These are phyloP conservation scores for Tachysurus fulvidraco DNA, from an alignment of 2,113 vertebrate species.

Conservation along the genomic window DNA sequence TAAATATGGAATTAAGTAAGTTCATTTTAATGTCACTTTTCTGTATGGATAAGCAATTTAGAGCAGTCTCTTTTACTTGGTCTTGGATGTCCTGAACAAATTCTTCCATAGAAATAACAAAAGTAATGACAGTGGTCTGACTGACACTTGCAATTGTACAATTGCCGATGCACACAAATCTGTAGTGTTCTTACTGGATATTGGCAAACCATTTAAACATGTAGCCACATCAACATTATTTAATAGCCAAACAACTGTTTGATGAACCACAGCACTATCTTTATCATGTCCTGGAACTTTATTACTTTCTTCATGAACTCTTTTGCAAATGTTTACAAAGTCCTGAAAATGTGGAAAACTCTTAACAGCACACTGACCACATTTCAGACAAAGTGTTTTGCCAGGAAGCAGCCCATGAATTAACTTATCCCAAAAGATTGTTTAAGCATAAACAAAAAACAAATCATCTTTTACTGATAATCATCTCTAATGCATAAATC, in stretches of 20 bases:
- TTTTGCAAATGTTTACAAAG: slow-evolving; percentile 33
- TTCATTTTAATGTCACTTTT: slow-evolving; percentile 23
- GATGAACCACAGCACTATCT: neutral
- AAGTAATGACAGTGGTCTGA: slow-evolving; percentile 43
- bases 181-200: slow-evolving; percentile 26
- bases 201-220: slow-evolving; percentile 1
- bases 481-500: neutral
- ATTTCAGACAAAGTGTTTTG: slow-evolving; percentile 26
- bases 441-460: slow-evolving; percentile 12
- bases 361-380: slow-evolving; percentile 29
- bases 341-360: slow-evolving; percentile 37
- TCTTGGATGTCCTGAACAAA: slow-evolving; percentile 43
- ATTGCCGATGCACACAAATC: slow-evolving; percentile 55
- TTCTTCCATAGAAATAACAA: slow-evolving; percentile 51
- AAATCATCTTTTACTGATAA: neutral
- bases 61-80: slow-evolving; percentile 43
- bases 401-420: slow-evolving; percentile 35
- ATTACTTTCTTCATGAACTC: slow-evolving; percentile 15
- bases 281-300: slow-evolving; percentile 17
- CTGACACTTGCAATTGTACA: slow-evolving; percentile 46
- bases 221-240: slow-evolving; percentile 31
- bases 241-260: neutral
- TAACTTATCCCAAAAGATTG: neutral
- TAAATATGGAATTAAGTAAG: slow-evolving; percentile 47
- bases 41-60: slow-evolving; percentile 44